Evolutionary conservation across 2,797 vertebrate species (phyloP), one percentile per base, ranked within the genome.

Genomic region (Gorsachius magnificus): DNA sequence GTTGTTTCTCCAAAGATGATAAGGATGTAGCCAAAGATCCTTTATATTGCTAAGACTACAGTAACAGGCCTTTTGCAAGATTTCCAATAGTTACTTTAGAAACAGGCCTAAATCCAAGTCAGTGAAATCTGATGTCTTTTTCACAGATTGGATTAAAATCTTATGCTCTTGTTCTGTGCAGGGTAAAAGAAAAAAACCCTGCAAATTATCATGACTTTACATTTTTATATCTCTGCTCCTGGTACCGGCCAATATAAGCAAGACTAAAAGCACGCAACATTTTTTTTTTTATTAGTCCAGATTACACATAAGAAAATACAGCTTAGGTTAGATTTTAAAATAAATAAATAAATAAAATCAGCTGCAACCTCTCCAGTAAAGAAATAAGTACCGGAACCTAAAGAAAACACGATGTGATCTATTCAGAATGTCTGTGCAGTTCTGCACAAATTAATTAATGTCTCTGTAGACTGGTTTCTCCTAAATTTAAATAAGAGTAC

Each of bases 31-130:
- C 53, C 90, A 95, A 94, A 85, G 56, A 74, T 68, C 70, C 93
- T 90, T 92, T 87, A 24, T 61, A 87, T 36, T 78, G 19, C 68
- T 87, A 85, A 77, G 50, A 24, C 21, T 53, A 66, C 48, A 90
- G 74, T 64, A 90, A 80, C 56, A 87, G 29, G 26, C 20, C 45
- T 69, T 88, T 87, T 96, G 61, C 68, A 96, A 89, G 57, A 76
- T 91, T 87, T 94, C 75, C 75, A 91, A 46, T 43, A 91, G 68
- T 71, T 95, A 45, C 72, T 93, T 85, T 72, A 92, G 57, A 93
- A 87, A 77, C 29, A 65, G 81, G 68, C 19, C 22, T 75, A 87
- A 85, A 77, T 89, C 53, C 81, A 95, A 94, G 46, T 4, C 38
- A 71, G 43, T 78, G 33, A 92, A 93, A 95, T 80, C 17, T 68